These are phyloP conservation scores for Argyrosomus regius DNA, from an alignment of 2,797 vertebrate genomes.

Conservation along the genomic window DNA sequence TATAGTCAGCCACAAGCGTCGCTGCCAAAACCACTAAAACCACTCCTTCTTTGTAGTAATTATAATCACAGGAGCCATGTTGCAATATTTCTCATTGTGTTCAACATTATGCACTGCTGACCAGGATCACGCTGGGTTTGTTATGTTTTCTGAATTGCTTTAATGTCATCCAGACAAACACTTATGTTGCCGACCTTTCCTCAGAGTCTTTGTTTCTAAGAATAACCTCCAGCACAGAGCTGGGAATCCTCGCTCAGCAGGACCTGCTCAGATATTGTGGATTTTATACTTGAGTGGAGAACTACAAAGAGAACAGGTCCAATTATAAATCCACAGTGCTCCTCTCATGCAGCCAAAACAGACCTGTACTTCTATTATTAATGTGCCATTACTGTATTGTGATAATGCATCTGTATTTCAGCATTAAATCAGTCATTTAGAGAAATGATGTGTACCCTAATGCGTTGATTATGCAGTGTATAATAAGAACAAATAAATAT, in stretches of 20 bases:
- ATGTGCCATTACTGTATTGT: neutral
- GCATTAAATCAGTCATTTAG: neutral
- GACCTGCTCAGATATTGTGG: slow-evolving; percentile 20
- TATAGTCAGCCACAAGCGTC: slow-evolving; percentile 16
- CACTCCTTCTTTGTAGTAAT: slow-evolving; percentile 13
- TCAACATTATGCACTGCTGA: neutral
- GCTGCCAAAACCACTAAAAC: slow-evolving; percentile 51
- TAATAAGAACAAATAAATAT: no score
- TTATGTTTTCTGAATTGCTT: neutral
- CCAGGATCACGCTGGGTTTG: neutral
- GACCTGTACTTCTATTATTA: neutral
- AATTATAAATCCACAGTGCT: slow-evolving; percentile 22
- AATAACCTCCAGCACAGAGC: slow-evolving; percentile 16
- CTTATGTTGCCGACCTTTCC: neutral
- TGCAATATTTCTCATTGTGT: neutral
- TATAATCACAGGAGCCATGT: slow-evolving; percentile 3
- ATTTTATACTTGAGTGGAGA: slow-evolving; percentile 43
- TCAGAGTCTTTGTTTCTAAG: slow-evolving; percentile 27
- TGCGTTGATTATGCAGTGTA: neutral
- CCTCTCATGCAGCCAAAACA: slow-evolving; percentile 8
- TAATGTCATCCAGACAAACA: neutral
- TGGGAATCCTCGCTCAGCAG: slow-evolving; percentile 13
- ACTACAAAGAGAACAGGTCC: slow-evolving; percentile 31
- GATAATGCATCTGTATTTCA: slow-evolving; percentile 6
- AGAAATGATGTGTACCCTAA: neutral